These are phyloP conservation scores for Sinella curviseta DNA, from an alignment of 1,140 invertebrate genomes.

Conservation along the genomic window DNA sequence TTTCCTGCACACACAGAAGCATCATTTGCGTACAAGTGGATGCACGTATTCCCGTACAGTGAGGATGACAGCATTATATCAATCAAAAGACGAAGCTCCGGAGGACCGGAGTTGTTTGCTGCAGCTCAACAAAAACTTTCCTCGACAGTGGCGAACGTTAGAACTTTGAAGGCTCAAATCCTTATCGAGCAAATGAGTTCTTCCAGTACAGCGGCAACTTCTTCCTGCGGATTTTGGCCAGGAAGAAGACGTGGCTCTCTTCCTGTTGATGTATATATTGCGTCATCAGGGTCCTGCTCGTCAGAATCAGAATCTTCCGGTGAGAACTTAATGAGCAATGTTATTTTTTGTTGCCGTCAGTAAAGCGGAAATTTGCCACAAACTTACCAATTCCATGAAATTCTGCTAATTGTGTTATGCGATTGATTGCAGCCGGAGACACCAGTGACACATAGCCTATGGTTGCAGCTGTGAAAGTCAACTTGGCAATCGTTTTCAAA, in stretches of 20 bases:
- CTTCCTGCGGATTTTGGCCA: slow-evolving; percentile 53
- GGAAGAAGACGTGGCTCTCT: slow-evolving; percentile 63
- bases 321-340: slow-evolving; percentile 23
- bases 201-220: slow-evolving; percentile 53
- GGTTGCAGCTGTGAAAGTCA: not conserved
- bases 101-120: slow-evolving; percentile 63
- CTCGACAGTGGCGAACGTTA: slow-evolving; percentile 37
- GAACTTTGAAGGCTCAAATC: slow-evolving; percentile 50
- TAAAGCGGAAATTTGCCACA: not conserved
- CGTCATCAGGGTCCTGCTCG: slow-evolving; percentile 56
- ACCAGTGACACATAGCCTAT: slow-evolving; percentile 34
- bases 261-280: slow-evolving; percentile 63
- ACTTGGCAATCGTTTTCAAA: not conserved
- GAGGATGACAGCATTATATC: slow-evolving; percentile 36
- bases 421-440: slow-evolving; percentile 30
- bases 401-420: not conserved
- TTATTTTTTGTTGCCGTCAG: too few relatives aligned
- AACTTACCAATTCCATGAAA: not conserved
- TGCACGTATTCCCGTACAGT: slow-evolving; percentile 45
- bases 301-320: slow-evolving; percentile 49
- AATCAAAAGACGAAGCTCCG: slow-evolving; percentile 30
- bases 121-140: slow-evolving; percentile 42
- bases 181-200: slow-evolving; percentile 52
- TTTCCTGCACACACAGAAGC: slow-evolving; percentile 34
- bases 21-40: slow-evolving; percentile 46